These are phyloP conservation scores for Dryoscopus gambensis DNA, from an alignment of 2,113 vertebrate genomes.

Conservation along the genomic window DNA sequence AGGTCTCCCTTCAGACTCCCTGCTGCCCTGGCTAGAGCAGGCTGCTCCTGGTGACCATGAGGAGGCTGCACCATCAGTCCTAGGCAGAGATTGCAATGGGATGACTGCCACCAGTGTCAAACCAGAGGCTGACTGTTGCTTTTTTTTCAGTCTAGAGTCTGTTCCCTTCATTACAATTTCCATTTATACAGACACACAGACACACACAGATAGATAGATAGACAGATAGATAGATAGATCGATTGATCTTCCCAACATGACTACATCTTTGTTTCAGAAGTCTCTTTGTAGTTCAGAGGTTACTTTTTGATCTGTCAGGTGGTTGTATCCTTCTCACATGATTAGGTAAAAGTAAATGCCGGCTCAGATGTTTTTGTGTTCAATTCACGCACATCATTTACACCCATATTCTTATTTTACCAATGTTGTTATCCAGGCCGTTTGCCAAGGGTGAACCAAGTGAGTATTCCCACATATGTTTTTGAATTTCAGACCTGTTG, in stretches of 20 bases:
- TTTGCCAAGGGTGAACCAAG: not conserved
- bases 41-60: not conserved
- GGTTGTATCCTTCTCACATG: not conserved
- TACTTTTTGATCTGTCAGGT: not conserved
- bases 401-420: not conserved
- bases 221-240: not conserved
- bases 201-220: not conserved
- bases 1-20: too few relatives aligned
- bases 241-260: not conserved
- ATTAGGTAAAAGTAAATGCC: not conserved
- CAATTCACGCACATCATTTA: not conserved
- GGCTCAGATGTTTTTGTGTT: not conserved
- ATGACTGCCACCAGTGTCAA: not conserved
- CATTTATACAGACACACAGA: not conserved
- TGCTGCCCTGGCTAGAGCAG: not conserved
- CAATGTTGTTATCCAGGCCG: not conserved
- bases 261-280: not conserved
- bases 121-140: not conserved
- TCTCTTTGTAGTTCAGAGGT: not conserved
- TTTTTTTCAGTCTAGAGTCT: not conserved
- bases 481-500: not conserved
- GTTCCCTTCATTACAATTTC: not conserved
- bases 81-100: not conserved
- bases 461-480: fast-evolving
- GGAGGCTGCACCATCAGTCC: not conserved